A percentile compares a stretch with the other conserved stretches of the same genome.
phyloP scores from a whole-genome alignment of 2,797 vertebrate genomes.

The Odontamblyopus lacepedii region DNA sequence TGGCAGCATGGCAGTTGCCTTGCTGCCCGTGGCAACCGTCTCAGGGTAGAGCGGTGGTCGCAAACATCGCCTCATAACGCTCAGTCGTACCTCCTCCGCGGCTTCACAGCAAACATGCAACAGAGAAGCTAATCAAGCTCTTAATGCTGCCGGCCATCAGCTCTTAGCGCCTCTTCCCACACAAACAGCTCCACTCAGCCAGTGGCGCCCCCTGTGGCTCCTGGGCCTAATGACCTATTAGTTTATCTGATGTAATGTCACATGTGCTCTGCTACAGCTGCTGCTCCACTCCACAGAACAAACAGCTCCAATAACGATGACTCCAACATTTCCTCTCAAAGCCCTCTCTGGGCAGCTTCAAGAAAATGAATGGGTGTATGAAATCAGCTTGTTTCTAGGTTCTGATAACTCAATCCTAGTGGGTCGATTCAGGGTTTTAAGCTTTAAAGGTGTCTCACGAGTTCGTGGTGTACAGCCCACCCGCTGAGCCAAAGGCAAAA shows the following conservation, averaged over 20 bases:
- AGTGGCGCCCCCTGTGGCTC: conserved; percentile 37
- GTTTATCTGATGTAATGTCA: conserved; percentile 38
- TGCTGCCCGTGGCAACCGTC: conserved; percentile 60
- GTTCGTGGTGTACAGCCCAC: not conserved
- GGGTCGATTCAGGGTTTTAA: not conserved
- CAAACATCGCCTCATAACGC: conserved; percentile 33
- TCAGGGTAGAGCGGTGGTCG: conserved; percentile 40
- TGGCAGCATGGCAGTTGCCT: conserved; percentile 53
- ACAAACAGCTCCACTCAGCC: conserved; percentile 49
- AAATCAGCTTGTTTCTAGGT: not conserved
- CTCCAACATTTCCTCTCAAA: too few relatives aligned
- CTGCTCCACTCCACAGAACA: conserved; percentile 1
- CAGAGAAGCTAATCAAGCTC: conserved; percentile 33
- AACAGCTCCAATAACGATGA: conserved; percentile 2
- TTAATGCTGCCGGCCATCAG: conserved; percentile 35
- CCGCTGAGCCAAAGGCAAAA: not conserved
- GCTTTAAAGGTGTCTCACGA: not conserved
- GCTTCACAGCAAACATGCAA: conserved; percentile 45
- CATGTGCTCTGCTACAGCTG: conserved; percentile 17
- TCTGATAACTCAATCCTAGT: not conserved
- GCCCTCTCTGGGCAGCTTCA: not conserved
- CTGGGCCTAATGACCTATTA: conserved; percentile 27
- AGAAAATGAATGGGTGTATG: not conserved
- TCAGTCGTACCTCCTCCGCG: conserved; percentile 58
- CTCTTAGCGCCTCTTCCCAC: conserved; percentile 41